A percentile compares a stretch with the other conserved stretches of the same genome.
Conservation (phyloP, 2,113 vertebrate species). For the Myodes glareolus region DNA sequence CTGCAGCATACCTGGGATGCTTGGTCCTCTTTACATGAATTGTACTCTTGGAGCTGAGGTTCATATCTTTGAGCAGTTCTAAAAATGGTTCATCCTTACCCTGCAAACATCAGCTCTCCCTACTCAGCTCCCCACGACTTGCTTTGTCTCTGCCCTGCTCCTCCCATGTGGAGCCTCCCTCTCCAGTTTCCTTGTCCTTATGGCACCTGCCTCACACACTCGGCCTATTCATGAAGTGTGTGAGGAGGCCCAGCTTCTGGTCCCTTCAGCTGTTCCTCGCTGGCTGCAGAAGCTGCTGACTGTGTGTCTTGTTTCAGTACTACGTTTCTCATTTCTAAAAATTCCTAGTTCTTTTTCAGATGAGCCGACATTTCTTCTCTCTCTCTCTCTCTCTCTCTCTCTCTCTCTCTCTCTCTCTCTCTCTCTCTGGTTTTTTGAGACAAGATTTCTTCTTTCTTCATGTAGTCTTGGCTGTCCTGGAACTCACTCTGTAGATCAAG, state of each 20-base stretch:
- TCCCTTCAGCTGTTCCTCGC: neutral
- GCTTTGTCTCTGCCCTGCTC: neutral
- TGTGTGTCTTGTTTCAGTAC: neutral
- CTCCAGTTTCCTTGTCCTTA: neutral
- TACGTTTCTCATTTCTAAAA: neutral
- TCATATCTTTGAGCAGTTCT: neutral
- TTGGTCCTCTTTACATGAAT: neutral
- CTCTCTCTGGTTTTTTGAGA: neutral
- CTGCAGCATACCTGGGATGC: neutral
- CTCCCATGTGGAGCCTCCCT: neutral
- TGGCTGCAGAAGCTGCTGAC: neutral
- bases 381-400: no score
- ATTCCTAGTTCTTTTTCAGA: neutral
- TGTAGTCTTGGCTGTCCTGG: neutral
- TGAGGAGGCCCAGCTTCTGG: fast-evolving
- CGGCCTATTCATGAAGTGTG: neutral
- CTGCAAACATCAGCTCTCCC: no score
- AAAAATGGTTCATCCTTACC: no score
- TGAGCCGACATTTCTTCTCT: neutral
- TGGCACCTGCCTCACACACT: neutral
- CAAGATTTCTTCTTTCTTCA: neutral
- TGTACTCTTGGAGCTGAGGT: neutral
- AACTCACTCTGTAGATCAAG: neutral
- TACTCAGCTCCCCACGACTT: neutral
- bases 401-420: neutral